Percentiles rank a stretch among this genome's conserved stretches.
Evolutionary conservation across 2,113 vertebrate genomes (phyloP).

Genomic region (Labeo rohita): DNA sequence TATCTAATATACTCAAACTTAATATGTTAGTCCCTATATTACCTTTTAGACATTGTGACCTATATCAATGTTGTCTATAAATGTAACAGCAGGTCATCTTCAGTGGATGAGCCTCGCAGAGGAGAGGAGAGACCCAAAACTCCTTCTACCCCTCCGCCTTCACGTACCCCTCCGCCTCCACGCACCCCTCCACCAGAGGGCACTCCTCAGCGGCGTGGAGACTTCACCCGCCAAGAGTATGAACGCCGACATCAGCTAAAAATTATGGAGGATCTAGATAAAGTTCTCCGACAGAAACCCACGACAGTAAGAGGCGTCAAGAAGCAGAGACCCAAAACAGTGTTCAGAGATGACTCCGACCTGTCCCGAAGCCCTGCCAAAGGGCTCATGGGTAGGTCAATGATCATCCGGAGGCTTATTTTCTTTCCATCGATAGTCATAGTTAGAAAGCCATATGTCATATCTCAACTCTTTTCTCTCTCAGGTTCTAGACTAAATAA

Average conservation of each 20-base stretch:
- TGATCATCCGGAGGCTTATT: not conserved
- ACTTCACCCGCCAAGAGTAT: slow-evolving; percentile 87
- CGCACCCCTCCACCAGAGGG: slow-evolving; percentile 73
- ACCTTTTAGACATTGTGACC: not conserved
- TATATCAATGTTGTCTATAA: not conserved
- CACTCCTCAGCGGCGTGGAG: slow-evolving; percentile 78
- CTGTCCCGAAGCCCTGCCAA: slow-evolving; percentile 84
- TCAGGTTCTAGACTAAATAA: slow-evolving; percentile 86
- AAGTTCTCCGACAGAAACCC: slow-evolving; percentile 84
- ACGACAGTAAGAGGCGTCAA: slow-evolving; percentile 79
- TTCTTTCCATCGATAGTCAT: not conserved
- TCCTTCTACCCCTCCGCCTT: slow-evolving; percentile 62
- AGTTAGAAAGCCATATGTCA: not conserved
- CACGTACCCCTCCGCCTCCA: slow-evolving; percentile 65
- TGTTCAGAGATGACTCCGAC: slow-evolving; percentile 87
- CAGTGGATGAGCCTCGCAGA: slow-evolving; percentile 72
- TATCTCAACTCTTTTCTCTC: not conserved
- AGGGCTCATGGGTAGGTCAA: slow-evolving; percentile 81
- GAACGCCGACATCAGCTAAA: slow-evolving; percentile 86
- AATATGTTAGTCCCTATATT: not conserved
- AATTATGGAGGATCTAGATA: slow-evolving; percentile 90
- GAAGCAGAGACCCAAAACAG: slow-evolving; percentile 84
- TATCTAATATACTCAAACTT: not conserved
- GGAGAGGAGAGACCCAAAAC: slow-evolving; percentile 68
- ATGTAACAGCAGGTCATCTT: slow-evolving; percentile 62